Percentiles rank a stretch among this genome's conserved stretches.
Conservation (phyloP, 1,140 invertebrate species). For the Mycetomoellerius zeteki region DNA sequence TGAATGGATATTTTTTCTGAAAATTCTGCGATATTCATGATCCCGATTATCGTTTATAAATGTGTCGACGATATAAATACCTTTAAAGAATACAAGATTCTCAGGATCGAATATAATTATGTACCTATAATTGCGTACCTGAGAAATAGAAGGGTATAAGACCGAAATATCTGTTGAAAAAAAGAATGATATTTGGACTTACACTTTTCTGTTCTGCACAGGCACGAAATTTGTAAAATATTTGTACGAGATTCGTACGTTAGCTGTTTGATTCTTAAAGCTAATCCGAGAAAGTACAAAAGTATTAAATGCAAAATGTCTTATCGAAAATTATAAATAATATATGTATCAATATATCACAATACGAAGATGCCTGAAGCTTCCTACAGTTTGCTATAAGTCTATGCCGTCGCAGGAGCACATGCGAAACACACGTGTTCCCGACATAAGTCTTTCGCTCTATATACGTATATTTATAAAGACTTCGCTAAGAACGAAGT, state of each 20-base stretch:
- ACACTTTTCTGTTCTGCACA: not conserved
- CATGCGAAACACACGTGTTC: constrained; percentile 55
- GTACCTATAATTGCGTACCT: not conserved
- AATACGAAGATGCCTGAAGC: constrained; percentile 81
- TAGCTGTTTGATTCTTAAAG: constrained; percentile 29
- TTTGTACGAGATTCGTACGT: constrained; percentile 21
- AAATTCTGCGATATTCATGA: not conserved
- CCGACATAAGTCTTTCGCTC: constrained; percentile 74
- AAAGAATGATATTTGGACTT: constrained; percentile 2
- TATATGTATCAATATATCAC: constrained; percentile 81
- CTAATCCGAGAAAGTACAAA: constrained; percentile 46
- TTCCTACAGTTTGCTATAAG: constrained; percentile 65
- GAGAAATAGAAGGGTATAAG: not conserved
- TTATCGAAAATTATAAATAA: constrained; percentile 60
- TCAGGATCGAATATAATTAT: not conserved
- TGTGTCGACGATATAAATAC: not conserved
- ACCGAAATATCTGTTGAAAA: not conserved
- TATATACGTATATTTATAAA: constrained; percentile 52
- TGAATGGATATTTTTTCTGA: not conserved
- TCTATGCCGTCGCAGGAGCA: constrained; percentile 39
- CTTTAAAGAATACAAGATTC: not conserved
- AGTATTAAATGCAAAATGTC: constrained; percentile 50
- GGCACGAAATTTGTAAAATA: not conserved
- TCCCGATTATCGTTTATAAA: not conserved
- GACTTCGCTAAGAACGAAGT: constrained; percentile 8